Evolutionary conservation across 2,888 invertebrate genomes (phyloP).

Genomic region (Eumerus sabulonum): DNA sequence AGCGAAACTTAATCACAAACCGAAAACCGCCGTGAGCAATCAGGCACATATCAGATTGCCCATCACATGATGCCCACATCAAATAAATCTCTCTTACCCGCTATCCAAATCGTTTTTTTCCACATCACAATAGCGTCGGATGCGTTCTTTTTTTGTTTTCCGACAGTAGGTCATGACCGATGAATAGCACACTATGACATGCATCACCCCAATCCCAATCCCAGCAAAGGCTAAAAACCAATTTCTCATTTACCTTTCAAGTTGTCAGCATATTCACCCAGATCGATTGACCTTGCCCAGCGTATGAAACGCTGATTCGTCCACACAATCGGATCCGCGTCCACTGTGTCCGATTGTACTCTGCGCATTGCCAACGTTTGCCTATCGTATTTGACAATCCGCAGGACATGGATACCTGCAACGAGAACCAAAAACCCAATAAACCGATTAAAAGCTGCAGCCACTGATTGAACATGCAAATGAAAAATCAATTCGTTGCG

Average conservation of each 20-base stretch:
- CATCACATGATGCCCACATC: too few species aligned
- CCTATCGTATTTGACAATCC: constrained; percentile 95
- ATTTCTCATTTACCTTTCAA: constrained; percentile 85
- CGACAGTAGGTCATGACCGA: too few species aligned
- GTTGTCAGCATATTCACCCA: constrained; percentile 95
- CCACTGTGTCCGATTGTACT: constrained; percentile 91
- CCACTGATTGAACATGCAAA: too few species aligned
- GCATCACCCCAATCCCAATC: too few species aligned
- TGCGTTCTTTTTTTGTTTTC: too few species aligned
- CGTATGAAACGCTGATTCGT: constrained; percentile 96
- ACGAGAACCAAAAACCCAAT: not conserved
- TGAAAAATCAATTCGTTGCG: constrained; percentile 1
- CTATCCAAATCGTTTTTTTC: too few species aligned
- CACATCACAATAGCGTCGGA: too few species aligned
- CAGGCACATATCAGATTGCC: too few species aligned
- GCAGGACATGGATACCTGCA: constrained; percentile 87
- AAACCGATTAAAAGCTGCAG: constrained; percentile 6
- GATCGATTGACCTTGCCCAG: constrained; percentile 96
- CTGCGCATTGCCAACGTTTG: constrained; percentile 92
- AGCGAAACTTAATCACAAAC: too few species aligned
- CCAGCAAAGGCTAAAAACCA: not conserved
- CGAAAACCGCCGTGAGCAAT: too few species aligned
- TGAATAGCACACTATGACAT: too few species aligned
- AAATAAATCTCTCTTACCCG: too few species aligned
- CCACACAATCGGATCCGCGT: constrained; percentile 96